Base-by-base conservation (phyloP, 2,888 invertebrate genomes). In the Augochlorella aurata region DNA sequence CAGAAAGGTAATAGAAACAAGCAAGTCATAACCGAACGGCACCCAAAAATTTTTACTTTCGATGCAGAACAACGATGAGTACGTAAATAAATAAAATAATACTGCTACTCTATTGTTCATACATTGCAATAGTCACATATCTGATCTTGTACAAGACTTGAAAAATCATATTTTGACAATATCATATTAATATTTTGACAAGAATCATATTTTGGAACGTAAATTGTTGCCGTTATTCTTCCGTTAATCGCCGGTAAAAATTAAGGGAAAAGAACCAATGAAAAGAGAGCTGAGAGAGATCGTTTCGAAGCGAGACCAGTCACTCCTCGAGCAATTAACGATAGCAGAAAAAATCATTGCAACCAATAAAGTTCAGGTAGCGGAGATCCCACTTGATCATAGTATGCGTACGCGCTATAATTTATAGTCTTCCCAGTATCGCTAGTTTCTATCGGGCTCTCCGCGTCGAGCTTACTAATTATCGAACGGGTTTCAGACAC, bases 381-480 rank as follows among this genome's bases (percentile, higher is more conserved):
- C 81, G 66, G 74, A 80, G 73, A 80, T 80, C 29, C 47, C 7
- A 54, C 45, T 44, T 47, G 24, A 63, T 24, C 52, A 50, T 18
- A 8, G 61, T 21, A 44, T 58, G 58, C 49, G 45, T 24, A 10
- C 70, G 66, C 45, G 14, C 54, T 21, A 12, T 76, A 73, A 82
- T 82, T 82, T 82, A 82, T 82, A 65, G 70, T 49, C 66, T 38
- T 67, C 73, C 52, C 80, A 76, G 80, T 70, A 66, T 70, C 61
- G 68, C 47, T 52, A 58, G 50, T 58, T 76, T 75, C 69, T 45
- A 73, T 16, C 67, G 29, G 80, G 80, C 82, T 73, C 66, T 77
- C 67, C 76, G 50, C 58, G 65, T 66, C 75, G 75, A 75, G 72
- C 69, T 29, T 74, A 74, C 77, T 83, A 83, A 83, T 83, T 83